Conservation (phyloP, 2,888 invertebrate genomes). For the Perithous albicinctus region DNA sequence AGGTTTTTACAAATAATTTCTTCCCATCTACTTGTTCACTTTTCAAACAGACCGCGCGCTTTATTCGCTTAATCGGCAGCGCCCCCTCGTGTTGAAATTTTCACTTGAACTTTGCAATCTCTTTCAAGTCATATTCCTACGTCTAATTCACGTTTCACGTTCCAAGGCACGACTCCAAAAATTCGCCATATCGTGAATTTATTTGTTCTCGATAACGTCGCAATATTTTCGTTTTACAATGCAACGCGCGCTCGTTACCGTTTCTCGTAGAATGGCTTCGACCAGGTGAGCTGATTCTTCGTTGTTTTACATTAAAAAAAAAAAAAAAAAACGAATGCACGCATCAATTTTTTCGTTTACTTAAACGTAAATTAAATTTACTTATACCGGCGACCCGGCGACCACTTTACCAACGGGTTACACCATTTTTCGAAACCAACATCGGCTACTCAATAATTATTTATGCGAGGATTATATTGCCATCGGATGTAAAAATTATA, state of each 20-base stretch:
- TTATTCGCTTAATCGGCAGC: not conserved
- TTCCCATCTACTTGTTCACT: not conserved
- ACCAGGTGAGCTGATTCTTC: conserved; percentile 74
- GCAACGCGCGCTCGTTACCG: conserved; percentile 76
- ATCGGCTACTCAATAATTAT: not conserved
- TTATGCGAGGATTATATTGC: not conserved
- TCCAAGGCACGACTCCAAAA: conserved; percentile 25
- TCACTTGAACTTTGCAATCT: not conserved
- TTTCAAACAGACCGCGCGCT: not conserved
- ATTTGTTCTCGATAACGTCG: conserved; percentile 49
- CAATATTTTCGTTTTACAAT: conserved; percentile 70
- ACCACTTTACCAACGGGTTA: not conserved
- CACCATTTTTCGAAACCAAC: not conserved
- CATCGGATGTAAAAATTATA: not conserved
- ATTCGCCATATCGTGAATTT: conserved; percentile 55
- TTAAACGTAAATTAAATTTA: not conserved
- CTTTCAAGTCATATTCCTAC: not conserved
- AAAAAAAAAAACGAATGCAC: not conserved
- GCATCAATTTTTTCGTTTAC: not conserved
- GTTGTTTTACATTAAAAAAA: not conserved
- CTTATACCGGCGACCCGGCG: conserved; percentile 33
- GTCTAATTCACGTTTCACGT: conserved; percentile 9
- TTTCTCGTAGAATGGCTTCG: conserved; percentile 80
- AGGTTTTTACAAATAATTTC: conserved; percentile 60
- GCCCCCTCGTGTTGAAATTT: not conserved